phyloP scores from a whole-genome alignment of 2,888 invertebrate species.

The Spodoptera exigua region DNA sequence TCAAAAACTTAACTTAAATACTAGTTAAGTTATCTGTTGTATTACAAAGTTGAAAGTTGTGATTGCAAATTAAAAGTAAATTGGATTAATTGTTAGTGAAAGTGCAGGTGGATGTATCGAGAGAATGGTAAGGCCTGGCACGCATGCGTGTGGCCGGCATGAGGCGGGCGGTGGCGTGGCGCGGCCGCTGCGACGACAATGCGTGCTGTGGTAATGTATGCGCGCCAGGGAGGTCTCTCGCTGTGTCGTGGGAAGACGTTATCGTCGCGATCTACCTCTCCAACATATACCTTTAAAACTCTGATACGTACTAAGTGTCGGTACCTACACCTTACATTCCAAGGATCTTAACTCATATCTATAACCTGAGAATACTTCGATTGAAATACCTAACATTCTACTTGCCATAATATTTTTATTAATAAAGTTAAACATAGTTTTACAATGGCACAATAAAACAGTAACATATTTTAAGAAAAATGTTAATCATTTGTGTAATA shows the following conservation, averaged over 20 bases:
- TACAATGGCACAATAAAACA: no score
- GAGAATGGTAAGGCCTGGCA: conserved; percentile 42
- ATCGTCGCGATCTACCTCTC: conserved; percentile 65
- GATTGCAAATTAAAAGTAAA: conserved; percentile 33
- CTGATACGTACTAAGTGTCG: conserved; percentile 44
- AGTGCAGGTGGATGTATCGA: conserved; percentile 57
- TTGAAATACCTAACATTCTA: no score
- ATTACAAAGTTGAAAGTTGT: conserved; percentile 10
- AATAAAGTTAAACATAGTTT: no score
- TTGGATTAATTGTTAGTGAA: conserved; percentile 51
- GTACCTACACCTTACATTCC: conserved; percentile 21
- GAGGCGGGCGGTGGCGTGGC: conserved; percentile 46
- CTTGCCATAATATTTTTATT: no score
- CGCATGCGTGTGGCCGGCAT: conserved; percentile 61
- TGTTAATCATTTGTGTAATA: not conserved
- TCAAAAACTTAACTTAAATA: not conserved
- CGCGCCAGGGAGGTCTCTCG: conserved; percentile 84
- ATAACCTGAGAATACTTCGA: no score
- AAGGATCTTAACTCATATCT: no score
- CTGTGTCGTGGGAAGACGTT: conserved; percentile 80
- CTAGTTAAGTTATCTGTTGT: conserved; percentile 1
- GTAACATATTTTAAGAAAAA: conserved; percentile 8
- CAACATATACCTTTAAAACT: conserved; percentile 56
- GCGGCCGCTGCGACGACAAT: conserved; percentile 70
- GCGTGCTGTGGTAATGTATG: conserved; percentile 84